phyloP scores from a whole-genome alignment of 2,888 invertebrate genomes.

The Eucera pruinosa region DNA sequence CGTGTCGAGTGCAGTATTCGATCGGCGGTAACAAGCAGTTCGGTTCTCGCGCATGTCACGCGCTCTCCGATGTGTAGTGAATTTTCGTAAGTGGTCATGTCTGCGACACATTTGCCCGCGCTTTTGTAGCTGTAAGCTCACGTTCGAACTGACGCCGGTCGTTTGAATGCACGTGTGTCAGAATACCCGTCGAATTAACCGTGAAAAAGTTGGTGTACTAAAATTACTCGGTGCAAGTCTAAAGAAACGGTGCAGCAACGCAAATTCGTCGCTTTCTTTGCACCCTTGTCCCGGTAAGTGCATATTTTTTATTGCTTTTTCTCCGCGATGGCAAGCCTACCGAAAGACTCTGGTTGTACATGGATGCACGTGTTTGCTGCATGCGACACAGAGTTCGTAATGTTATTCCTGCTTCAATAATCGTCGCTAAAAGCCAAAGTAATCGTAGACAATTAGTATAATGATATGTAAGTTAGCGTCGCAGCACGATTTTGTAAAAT shows the following conservation, averaged over 20 bases:
- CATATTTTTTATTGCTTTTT: background rate
- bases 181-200: background rate
- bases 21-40: slow-evolving; percentile 53
- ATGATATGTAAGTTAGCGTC: background rate
- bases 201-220: background rate
- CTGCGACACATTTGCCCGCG: slow-evolving; percentile 16
- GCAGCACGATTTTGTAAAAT: too few species aligned
- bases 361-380: too few species aligned
- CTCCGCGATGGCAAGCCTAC: background rate
- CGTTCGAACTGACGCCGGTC: background rate
- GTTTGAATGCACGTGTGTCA: slow-evolving; percentile 6
- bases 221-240: background rate
- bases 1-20: slow-evolving; percentile 61
- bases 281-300: slow-evolving; percentile 15
- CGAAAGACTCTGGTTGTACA: too few species aligned
- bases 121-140: slow-evolving; percentile 14
- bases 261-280: background rate
- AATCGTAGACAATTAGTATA: background rate
- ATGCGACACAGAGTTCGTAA: background rate
- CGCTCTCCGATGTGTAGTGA: slow-evolving; percentile 4
- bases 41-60: slow-evolving; percentile 17
- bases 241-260: background rate
- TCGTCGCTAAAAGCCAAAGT: background rate
- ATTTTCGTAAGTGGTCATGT: slow-evolving; percentile 16
- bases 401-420: background rate